Base-by-base conservation (phyloP, 1,140 invertebrate species). In the Bactericera cockerelli region DNA sequence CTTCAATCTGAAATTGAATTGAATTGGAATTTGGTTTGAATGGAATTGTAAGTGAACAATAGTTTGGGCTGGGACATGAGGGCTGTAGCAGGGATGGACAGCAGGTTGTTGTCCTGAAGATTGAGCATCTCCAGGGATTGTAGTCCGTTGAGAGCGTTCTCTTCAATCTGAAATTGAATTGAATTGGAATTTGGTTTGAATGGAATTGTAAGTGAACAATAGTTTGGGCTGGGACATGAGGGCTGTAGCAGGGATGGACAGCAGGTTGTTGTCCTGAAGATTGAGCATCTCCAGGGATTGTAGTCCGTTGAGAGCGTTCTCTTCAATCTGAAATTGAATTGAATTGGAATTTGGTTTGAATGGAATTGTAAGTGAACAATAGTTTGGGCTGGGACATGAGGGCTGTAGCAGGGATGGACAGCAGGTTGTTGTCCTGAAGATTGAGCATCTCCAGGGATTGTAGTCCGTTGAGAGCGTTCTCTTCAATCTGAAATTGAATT, bases 71-170 rank as follows among this genome's bases (percentile, higher is more conserved):
- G 69, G 4, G 83, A 77, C 19, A 80, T 80, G 2, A 93, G 70
- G 8, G 88, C 86, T 16, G 82, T 80, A 1, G 84, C 82, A 1
- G 90, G 90, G 26, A 93, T 81, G 2, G 89, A 70, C 0, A 93
- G 73, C 49, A 93, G 86, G 60, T 90, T 90, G 69, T 93, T 93
- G 67, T 94, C 89, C 67, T 83, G 80, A 1, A 94, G 72, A n/a
- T 85, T 81, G 6, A 94, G 71, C 11, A 81, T 83, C 70, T 88
- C 81, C 10, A 94, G 68, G 61, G 78, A 84, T 21, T 79, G 76
- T 55, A 93, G 70, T 1, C 88, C 88, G 66, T 89, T 84, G 66
- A 93, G 85, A 0, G 85, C 82, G 60, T 87, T 84, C 63, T 90
- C 87, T 71, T 91, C 87, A 21, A 91, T 81, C 87, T 90, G 69